A percentile compares a stretch with the other conserved stretches of the same genome.
phyloP scores from a whole-genome alignment of 2,888 invertebrate genomes.

The Eupithecia abbreviata region DNA sequence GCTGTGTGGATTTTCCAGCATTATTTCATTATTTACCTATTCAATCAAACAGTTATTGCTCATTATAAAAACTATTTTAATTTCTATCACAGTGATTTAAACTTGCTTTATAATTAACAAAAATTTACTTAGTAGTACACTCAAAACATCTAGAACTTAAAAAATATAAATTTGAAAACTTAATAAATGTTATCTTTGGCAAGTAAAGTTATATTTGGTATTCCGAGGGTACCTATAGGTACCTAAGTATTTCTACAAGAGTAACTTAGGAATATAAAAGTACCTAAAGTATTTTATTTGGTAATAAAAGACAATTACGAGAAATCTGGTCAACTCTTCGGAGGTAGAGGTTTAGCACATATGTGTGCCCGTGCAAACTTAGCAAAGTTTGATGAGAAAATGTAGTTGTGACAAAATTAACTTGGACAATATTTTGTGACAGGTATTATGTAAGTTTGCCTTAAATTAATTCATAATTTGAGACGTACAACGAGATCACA shows the following conservation, averaged over 20 bases:
- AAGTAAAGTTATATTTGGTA: conserved; percentile 42
- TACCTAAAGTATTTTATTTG: not conserved
- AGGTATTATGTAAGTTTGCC: not conserved
- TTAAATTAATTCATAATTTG: not conserved
- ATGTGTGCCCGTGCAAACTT: not conserved
- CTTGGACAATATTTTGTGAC: not conserved
- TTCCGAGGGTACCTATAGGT: not conserved
- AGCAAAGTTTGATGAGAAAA: not conserved
- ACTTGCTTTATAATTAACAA: conserved; percentile 42
- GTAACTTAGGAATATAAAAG: not conserved
- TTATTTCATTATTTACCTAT: too few relatives aligned
- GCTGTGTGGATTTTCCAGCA: too few relatives aligned
- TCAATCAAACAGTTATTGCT: conserved; percentile 22
- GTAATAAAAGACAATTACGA: not conserved
- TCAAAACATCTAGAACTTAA: conserved; percentile 28
- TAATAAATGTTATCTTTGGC: conserved; percentile 54
- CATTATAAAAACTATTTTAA: conserved; percentile 55
- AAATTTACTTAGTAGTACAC: conserved; percentile 37
- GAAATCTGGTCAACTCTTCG: conserved; percentile 65
- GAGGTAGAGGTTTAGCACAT: conserved; percentile 43
- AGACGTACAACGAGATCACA: conserved; percentile 20
- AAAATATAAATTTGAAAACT: conserved; percentile 26
- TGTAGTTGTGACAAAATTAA: not conserved
- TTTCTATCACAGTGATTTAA: conserved; percentile 69
- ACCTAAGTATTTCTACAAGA: not conserved